These are phyloP conservation scores for Mermis nigrescens DNA, from an alignment of 2,888 invertebrate genomes.

Conservation along the genomic window DNA sequence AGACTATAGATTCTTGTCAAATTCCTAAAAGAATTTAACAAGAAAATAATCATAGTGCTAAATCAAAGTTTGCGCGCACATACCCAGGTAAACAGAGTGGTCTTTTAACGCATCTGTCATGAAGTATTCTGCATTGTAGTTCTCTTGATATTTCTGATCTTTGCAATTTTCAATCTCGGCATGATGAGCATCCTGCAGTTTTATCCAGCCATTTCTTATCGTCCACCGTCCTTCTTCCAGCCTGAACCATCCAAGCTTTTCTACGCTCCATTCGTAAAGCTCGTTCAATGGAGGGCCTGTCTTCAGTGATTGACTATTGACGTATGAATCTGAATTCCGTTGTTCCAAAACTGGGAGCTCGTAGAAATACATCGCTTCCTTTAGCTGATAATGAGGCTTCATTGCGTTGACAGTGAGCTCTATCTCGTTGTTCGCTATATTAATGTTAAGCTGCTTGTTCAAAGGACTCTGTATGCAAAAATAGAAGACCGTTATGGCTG, in stretches of 20 bases:
- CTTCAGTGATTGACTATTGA: no score
- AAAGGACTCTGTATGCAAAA: not conserved
- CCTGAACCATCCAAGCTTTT: constrained; percentile 27
- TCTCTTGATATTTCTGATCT: constrained; percentile 23
- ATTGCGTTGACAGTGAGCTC: not conserved
- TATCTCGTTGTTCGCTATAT: not conserved
- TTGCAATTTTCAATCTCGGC: constrained; percentile 26
- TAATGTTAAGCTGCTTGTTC: not conserved
- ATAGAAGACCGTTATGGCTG: no score
- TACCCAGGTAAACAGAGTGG: not conserved
- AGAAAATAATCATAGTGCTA: no score
- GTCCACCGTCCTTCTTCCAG: constrained; percentile 19
- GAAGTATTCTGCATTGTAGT: constrained; percentile 8
- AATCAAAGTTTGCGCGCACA: no score
- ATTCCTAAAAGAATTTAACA: no score
- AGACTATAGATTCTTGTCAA: no score
- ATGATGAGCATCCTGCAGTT: constrained; percentile 26
- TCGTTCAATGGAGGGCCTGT: constrained; percentile 18
- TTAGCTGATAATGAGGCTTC: not conserved
- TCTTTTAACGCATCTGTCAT: not conserved
- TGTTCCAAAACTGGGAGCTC: not conserved
- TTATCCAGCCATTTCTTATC: constrained; percentile 25
- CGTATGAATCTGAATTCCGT: not conserved
- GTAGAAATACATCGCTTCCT: constrained; percentile 2
- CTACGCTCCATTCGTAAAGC: constrained; percentile 17